A percentile compares a stretch with the other conserved stretches of the same genome.
Evolutionary conservation across 1,140 invertebrate genomes (phyloP).

Genomic region (Tigriopus japonicus): DNA sequence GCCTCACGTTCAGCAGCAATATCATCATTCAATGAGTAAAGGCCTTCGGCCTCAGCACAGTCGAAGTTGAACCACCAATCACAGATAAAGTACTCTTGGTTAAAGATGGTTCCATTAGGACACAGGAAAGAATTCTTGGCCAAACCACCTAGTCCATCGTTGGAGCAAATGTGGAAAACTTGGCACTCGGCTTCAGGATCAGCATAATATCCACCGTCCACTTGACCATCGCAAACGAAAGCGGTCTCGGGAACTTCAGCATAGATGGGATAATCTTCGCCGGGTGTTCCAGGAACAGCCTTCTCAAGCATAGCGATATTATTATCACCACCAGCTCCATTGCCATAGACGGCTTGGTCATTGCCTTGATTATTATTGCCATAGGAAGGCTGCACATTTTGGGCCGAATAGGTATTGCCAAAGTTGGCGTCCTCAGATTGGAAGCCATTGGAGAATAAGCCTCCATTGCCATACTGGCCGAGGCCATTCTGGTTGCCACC

Average conservation of each 20-base stretch:
- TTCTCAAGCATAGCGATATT: background rate
- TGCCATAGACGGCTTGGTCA: background rate
- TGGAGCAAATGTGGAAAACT: constrained; percentile 17
- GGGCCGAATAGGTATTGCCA: background rate
- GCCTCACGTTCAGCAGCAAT: constrained; percentile 17
- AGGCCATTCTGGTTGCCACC: background rate
- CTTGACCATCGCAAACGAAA: constrained; percentile 23
- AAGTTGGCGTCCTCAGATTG: background rate
- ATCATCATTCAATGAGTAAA: constrained; percentile 29
- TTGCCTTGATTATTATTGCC: background rate
- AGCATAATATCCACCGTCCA: constrained; percentile 27
- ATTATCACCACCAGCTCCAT: background rate
- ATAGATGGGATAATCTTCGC: constrained; percentile 23
- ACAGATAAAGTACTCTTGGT: constrained; percentile 26
- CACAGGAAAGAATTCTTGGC: constrained; percentile 39
- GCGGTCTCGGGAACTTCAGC: constrained; percentile 23
- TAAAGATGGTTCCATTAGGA: constrained; percentile 28
- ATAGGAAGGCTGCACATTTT: background rate
- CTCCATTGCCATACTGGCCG: background rate
- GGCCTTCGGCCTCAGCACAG: constrained; percentile 22
- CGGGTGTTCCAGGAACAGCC: constrained; percentile 21
- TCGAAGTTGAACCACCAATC: constrained; percentile 26
- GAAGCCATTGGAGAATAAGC: background rate
- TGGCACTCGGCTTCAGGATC: constrained; percentile 74
- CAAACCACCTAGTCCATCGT: constrained; percentile 6